Base-by-base conservation (phyloP, 2,797 vertebrate genomes). In the Rhabdophis nuchalis region DNA sequence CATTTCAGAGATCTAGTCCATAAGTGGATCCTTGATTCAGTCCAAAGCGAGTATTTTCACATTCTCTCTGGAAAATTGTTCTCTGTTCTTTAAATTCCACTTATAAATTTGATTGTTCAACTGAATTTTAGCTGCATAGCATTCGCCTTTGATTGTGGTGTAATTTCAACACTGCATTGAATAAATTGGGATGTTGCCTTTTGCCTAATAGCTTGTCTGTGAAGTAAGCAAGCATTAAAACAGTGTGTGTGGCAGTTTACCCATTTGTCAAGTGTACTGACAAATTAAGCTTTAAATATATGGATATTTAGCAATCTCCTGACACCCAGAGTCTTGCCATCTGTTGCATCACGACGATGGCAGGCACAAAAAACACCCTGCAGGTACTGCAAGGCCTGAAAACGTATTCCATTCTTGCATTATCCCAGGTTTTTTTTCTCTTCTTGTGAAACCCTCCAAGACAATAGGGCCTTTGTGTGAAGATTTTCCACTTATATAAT, bases 211-310 rank as follows among this genome's bases (percentile, higher is more conserved):
- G 50, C 50, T 86, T 88, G 68, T 92, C 92, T 94, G 77, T 92
- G 93, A 94, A 93, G 93, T 87, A 94, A 92, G 92, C 32, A 93
- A 92, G 13, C 46, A 32, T 93, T 92, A 92, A 87, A 95, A 91
- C 41, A 77, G 29, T 93, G 87, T 95, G 29, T 85, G 25, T 94
- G 92, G 93, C 93, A 91, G 68, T 94, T 96, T 94, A 25, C 36
- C 95, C 91, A 1, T 90, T 95, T 93, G 91, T 8, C 41, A 94
- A 92, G 86, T 93, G 7, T 53, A 20, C 36, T 60, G 90, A 72
- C 50, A 82, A 94, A 93, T 50, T 61, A 90, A 60, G 93, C 92
- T 95, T 91, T 96, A 92, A 95, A 96, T 90, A 92, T 57, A 90
- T 93, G 41, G 90, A 89, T 96, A 88, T 53, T 94, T 90, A 92